Conservation (phyloP, 2,888 invertebrate species). For the Eristalinus aeneus region DNA sequence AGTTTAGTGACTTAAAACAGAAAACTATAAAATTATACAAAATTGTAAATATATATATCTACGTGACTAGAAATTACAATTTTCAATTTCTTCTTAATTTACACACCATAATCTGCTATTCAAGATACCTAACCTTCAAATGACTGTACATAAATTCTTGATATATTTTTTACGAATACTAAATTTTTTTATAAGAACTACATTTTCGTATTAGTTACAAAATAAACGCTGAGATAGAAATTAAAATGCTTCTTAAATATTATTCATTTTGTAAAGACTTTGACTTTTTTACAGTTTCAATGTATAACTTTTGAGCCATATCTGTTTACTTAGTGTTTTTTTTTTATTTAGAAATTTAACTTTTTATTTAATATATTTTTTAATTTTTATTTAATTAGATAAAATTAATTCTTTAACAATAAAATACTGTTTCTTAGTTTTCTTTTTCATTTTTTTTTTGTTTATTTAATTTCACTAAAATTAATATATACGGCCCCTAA, state of each 20-base stretch:
- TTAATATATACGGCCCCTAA: constrained; percentile 66
- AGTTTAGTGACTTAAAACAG: too few relatives aligned
- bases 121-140: neutral
- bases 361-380: constrained; percentile 13
- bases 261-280: neutral
- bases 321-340: neutral
- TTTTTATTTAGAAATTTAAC: neutral
- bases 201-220: too few relatives aligned
- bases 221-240: neutral
- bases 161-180: too few relatives aligned
- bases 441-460: constrained; percentile 2
- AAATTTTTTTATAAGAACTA: too few relatives aligned
- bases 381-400: neutral
- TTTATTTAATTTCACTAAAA: constrained; percentile 49
- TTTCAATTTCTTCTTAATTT: too few relatives aligned
- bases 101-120: too few relatives aligned
- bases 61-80: too few relatives aligned
- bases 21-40: too few relatives aligned
- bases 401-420: constrained; percentile 34
- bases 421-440: constrained; percentile 40
- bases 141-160: too few relatives aligned
- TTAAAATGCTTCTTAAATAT: neutral
- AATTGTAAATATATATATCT: too few relatives aligned
- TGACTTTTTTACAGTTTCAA: neutral
- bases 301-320: constrained; percentile 20